Percentiles rank a stretch among this genome's conserved stretches.
Conservation (phyloP, 2,797 vertebrate species). For the Urosaurus nigricauda region DNA sequence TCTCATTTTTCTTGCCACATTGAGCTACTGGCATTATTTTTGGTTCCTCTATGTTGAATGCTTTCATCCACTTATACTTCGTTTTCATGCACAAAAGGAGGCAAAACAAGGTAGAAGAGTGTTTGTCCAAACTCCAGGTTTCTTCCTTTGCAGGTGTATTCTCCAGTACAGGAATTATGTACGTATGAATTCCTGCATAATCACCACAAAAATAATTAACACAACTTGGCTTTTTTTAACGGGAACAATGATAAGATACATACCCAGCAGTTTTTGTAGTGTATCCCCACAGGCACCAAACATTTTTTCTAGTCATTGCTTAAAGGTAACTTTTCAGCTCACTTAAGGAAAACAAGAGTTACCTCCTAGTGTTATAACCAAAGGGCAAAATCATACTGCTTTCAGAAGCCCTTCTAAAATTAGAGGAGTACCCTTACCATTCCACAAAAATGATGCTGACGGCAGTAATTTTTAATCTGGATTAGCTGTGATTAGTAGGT, state of each 20-base stretch:
- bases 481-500: background rate
- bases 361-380: background rate
- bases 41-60: background rate
- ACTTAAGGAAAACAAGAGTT: background rate
- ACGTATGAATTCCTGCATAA: constrained; percentile 5
- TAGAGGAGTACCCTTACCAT: background rate
- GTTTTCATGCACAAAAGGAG: background rate
- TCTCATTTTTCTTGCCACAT: background rate
- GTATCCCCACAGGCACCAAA: background rate
- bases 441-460: background rate
- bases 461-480: background rate
- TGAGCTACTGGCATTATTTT: background rate
- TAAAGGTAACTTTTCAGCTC: background rate
- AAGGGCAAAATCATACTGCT: background rate
- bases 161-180: background rate
- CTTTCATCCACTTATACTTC: background rate
- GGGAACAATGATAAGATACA: background rate
- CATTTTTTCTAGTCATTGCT: background rate
- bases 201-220: background rate
- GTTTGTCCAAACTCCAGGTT: background rate
- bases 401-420: background rate
- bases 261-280: background rate
- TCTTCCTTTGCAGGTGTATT: background rate
- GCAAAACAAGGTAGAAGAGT: background rate
- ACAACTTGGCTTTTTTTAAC: background rate